A percentile compares a stretch with the other conserved stretches of the same genome.
Evolutionary conservation across 1,140 invertebrate genomes (phyloP).

Genomic region (Caenorhabditis tropicalis): DNA sequence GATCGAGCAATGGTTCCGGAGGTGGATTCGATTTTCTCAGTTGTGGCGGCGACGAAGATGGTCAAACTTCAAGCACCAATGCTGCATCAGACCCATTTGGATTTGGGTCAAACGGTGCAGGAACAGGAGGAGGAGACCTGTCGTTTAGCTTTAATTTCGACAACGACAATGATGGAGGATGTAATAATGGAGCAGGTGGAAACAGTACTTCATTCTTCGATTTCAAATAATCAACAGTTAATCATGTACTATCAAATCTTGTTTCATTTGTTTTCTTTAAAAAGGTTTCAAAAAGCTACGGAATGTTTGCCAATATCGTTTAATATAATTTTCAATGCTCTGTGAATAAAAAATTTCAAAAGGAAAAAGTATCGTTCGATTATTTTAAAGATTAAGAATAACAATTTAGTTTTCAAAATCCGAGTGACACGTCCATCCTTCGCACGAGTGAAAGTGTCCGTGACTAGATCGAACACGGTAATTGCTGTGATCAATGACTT

Average conservation of each 20-base stretch:
- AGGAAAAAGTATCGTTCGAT: background rate
- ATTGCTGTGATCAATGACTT: background rate
- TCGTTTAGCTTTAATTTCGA: background rate
- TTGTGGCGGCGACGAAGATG: background rate
- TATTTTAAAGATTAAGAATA: too few species aligned
- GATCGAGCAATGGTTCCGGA: background rate
- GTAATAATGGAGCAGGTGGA: background rate
- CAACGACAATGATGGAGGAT: background rate
- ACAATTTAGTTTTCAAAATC: background rate
- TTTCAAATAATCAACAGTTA: background rate
- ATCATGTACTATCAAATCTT: slow-evolving; percentile 15
- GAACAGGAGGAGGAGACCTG: background rate
- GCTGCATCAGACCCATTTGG: background rate
- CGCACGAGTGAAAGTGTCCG: background rate
- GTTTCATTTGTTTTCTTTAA: background rate
- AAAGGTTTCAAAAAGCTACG: too few species aligned
- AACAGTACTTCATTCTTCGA: slow-evolving; percentile 22
- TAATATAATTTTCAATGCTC: too few species aligned
- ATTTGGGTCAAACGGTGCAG: background rate
- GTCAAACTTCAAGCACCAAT: background rate
- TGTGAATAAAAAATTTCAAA: too few species aligned
- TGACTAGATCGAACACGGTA: background rate
- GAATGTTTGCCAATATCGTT: too few species aligned
- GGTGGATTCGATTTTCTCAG: slow-evolving; percentile 3
- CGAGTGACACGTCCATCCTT: background rate